Evolutionary conservation across 2,888 invertebrate genomes (phyloP).

Genomic region (Euspilapteryx auroguttella): DNA sequence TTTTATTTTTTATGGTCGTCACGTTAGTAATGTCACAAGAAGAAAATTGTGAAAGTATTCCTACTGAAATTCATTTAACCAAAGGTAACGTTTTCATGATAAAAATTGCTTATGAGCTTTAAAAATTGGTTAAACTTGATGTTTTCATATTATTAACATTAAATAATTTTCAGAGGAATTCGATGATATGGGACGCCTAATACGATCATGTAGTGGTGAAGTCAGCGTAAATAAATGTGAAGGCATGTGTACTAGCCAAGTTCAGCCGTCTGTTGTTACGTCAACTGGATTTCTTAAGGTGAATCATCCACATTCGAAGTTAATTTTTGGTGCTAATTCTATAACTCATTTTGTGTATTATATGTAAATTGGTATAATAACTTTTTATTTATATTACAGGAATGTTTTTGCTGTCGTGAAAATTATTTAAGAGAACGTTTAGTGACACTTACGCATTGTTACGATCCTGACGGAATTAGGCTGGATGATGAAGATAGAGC

Average conservation of each 20-base stretch:
- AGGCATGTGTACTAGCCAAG: slow-evolving; percentile 89
- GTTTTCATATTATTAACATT: no score
- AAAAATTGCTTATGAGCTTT: no score
- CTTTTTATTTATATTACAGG: slow-evolving; percentile 51
- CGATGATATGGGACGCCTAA: slow-evolving; percentile 80
- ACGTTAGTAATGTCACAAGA: slow-evolving; percentile 43
- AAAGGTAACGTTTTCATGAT: slow-evolving; percentile 75
- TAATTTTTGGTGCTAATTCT: no score
- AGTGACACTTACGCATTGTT: slow-evolving; percentile 82
- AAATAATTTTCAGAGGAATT: slow-evolving; percentile 72
- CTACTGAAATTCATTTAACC: slow-evolving; percentile 83
- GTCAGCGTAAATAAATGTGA: slow-evolving; percentile 92
- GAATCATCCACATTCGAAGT: slow-evolving; percentile 8
- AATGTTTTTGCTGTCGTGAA: slow-evolving; percentile 91
- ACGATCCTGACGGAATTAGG: slow-evolving; percentile 83
- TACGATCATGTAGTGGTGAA: slow-evolving; percentile 87
- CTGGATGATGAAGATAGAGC: slow-evolving; percentile 70
- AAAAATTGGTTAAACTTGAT: no score
- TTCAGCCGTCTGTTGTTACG: slow-evolving; percentile 87
- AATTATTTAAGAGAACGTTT: slow-evolving; percentile 80
- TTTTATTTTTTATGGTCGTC: no score
- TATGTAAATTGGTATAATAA: no score
- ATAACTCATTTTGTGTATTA: no score
- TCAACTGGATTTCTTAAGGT: slow-evolving; percentile 89
- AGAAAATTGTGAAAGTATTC: slow-evolving; percentile 83